Conservation (phyloP, 2,888 invertebrate genomes). For the Dendrolimus pini region DNA sequence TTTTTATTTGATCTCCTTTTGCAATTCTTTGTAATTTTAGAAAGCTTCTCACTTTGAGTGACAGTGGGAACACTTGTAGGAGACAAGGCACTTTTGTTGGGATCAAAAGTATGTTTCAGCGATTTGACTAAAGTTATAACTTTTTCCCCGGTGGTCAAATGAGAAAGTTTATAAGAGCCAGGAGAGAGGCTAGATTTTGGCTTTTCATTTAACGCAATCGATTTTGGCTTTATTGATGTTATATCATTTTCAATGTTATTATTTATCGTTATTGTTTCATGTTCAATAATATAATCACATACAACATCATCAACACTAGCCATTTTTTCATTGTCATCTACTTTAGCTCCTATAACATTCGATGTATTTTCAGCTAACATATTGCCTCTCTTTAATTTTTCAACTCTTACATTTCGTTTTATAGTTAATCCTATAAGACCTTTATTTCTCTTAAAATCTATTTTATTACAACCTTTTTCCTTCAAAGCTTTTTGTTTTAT, state of each 20-base stretch:
- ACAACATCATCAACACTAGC: no score
- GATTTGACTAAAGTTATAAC: not conserved
- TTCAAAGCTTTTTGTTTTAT: constrained; percentile 16
- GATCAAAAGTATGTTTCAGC: no score
- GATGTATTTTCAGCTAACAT: no score
- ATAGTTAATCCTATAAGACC: constrained; percentile 39
- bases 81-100: no score
- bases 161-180: not conserved
- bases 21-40: no score
- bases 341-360: no score
- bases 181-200: not conserved
- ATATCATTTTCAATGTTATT: not conserved
- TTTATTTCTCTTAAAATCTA: constrained; percentile 35
- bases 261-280: not conserved
- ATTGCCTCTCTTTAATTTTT: not conserved
- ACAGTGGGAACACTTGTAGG: no score
- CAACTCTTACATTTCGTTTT: constrained; percentile 6
- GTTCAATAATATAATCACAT: not conserved
- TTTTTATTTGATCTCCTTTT: no score
- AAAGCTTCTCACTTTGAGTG: no score
- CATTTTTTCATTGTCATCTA: no score
- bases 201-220: not conserved
- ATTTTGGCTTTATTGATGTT: not conserved
- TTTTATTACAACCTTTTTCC: constrained; percentile 12
- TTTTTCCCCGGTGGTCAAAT: not conserved